Base-by-base conservation (phyloP, 2,797 vertebrate species). In the Pristis pectinata region DNA sequence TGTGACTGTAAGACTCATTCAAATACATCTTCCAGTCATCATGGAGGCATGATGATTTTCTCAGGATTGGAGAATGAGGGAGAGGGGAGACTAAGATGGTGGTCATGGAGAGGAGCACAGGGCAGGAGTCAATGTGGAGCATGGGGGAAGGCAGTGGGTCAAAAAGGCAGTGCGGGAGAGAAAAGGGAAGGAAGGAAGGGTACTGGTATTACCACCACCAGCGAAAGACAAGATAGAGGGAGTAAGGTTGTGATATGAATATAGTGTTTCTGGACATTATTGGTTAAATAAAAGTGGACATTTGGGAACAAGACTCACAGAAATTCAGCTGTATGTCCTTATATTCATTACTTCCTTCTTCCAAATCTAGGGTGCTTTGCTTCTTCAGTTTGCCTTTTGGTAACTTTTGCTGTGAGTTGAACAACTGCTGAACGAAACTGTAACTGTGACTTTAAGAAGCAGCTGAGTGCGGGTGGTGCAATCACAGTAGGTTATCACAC, bases 371-470 rank as follows among this genome's bases (percentile, higher is more conserved):
- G n/a, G 17, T 61, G 13, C 34, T 61, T 59, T 59, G 44, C 82
- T 85, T 56, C 44, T 53, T 85, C 82, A 30, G 49, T 89, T 41
- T 91, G 22, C 0, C n/a, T 22, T 67, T 41, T 22, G 59, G 19
- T 17, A 24, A 0, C 8, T 91, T 91, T 64, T 64, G 34, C 17
- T 64, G n/a, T 22, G 0, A 67, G 8, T n/a, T 91, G 59, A 91
- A 91, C 59, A 67, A 22, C 7, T 24, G 59, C n/a, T 91, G 56
- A 37, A 91, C 37, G 41, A 64, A 64, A 64, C 56, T 19, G 2
- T 91, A 91, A 85, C 15, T 64, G n/a, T 37, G n/a, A 37, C 87
- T 24, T 91, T 91, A 91, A 67, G 72, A 67, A 67, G n/a, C 64
- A 37, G 30, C 56, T 89, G 85, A 89, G 85, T 1, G 13, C 59